Base-by-base conservation (phyloP, 2,797 vertebrate genomes). In the Poecilia wingei region DNA sequence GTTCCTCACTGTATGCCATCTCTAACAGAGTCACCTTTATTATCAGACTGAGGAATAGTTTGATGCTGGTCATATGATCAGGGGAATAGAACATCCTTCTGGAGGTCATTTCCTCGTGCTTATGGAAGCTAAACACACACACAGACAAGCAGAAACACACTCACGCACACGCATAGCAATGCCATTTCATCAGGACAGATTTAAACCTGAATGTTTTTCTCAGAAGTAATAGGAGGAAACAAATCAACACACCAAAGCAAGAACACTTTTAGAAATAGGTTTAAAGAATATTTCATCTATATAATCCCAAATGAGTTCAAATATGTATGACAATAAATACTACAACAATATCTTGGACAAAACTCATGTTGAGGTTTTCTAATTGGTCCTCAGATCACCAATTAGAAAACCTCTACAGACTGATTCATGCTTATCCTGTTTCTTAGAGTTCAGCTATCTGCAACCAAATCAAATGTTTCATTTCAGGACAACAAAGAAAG, bases 41-140 rank as follows among this genome's bases (percentile, higher is more conserved):
- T 86, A 28, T 81, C 80, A 76, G 70, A 41, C 80, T 46, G 49
- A 82, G 77, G 41, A 84, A 77, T 25, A 76, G 84, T 79, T 81
- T 82, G 75, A 84, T 79, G 82, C 57, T 47, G 79, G 79, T 89
- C 93, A 88, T 80, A 82, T 91, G 87, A 91, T 66, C 78, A 84
- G 69, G 46, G 6, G 41, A 70, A 45, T 79, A 81, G 51, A 84
- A 78, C 28, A 43, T 31, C 33, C 43, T 84, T 75, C 9, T 69
- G 22, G 0, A 75, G 82, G 75, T 79, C 51, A 76, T 77, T 84
- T 84, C 83, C 47, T 39, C 81, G 51, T 22, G 36, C 53, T 81
- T 74, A 77, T 33, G 46, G 61, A 77, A 33, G 61, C 43, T 1
- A n/a, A 49, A 78, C 53, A 47, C 33, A 75, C 66, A 75, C 61